Conservation (phyloP, 2,797 vertebrate species). For the Platyrinchus mystaceus region DNA sequence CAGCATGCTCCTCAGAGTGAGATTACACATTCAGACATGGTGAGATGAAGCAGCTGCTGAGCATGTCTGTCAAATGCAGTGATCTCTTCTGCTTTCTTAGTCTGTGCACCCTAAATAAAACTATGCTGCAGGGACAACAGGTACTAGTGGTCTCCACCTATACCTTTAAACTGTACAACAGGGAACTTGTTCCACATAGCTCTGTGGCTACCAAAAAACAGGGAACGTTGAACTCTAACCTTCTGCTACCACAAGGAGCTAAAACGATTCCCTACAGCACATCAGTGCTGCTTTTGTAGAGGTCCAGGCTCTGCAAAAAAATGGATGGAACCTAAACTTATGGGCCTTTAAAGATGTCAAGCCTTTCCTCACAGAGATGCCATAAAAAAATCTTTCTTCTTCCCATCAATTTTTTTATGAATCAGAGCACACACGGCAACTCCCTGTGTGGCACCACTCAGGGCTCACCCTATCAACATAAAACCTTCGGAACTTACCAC, state of each 20-base stretch:
- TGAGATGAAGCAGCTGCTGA: not conserved
- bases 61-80: not conserved
- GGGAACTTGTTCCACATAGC: not conserved
- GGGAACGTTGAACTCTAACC: conserved; percentile 5
- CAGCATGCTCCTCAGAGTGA: not conserved
- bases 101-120: not conserved
- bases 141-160: not conserved
- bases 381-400: not conserved
- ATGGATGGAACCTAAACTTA: not conserved
- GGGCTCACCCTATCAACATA: conserved; percentile 7
- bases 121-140: conserved; percentile 3
- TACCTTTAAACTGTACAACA: not conserved
- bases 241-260: not conserved
- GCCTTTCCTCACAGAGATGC: not conserved
- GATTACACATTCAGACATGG: not conserved
- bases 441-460: not conserved
- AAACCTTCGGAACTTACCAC: conserved; percentile 14
- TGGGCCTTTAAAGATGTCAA: conserved; percentile 10
- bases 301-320: not conserved
- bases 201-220: conserved; percentile 14
- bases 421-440: conserved; percentile 27
- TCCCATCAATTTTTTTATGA: conserved; percentile 18
- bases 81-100: not conserved
- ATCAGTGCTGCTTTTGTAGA: not conserved
- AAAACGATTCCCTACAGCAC: conserved; percentile 20